Base-by-base conservation (phyloP, 1,140 invertebrate genomes). In the Pollicipes pollicipes region DNA sequence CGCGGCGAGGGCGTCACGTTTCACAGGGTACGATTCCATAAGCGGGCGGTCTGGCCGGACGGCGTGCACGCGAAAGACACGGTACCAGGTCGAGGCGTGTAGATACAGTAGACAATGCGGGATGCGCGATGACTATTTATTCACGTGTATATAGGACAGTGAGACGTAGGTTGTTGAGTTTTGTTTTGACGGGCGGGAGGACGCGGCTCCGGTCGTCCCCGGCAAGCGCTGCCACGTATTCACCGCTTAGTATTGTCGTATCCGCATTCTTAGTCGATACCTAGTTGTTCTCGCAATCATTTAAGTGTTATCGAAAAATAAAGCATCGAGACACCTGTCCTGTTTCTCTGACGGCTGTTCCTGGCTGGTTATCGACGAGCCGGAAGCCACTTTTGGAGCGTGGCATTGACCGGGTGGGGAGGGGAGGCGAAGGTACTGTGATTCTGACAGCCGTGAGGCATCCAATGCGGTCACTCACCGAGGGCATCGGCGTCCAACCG, bases 241-340 rank as follows among this genome's bases (percentile, higher is more conserved):
- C 45, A 58, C 45, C 45, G 21, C 8, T 58, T 10, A 58, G 45
- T 58, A 58, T 58, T 24, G 45, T 58, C 45, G 45, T 58, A 58
- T 58, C 45, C 45, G 45, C 45, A 58, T 58, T 58, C 45, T 58
- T 58, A 58, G 45, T 58, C 45, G 45, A 58, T 58, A 58, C 45
- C 45, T 58, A 58, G 45, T 24, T 58, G 45, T 58, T 58, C 45
- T 58, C 45, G 45, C 45, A 58, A 58, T 58, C 45, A 58, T 58
- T 58, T 58, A 58, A 10, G 45, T 58, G 45, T 58, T 58, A 58
- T 58, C 45, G 45, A 58, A 58, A 58, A 58, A 58, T 58, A 58
- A 58, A 58, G 10, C 6, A 58, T 58, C 45, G 45, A 58, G 45
- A 24, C 45, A 58, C 45, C n/a, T n/a, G n/a, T n/a, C n/a, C n/a